Evolutionary conservation across 2,888 invertebrate species (phyloP).

Genomic region (Adela reaumurella): DNA sequence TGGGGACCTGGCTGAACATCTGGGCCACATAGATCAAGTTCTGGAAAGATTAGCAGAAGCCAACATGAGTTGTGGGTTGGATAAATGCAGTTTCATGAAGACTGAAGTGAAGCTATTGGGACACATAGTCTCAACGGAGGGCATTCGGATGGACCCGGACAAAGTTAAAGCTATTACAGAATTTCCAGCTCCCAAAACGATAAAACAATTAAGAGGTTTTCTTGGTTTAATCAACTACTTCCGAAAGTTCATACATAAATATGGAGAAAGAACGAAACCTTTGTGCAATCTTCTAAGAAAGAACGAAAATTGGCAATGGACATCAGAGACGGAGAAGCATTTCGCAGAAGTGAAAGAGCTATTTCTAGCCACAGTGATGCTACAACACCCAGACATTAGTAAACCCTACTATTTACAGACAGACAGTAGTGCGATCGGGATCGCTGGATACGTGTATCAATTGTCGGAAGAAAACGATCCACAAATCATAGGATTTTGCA

Average conservation of each 20-base stretch:
- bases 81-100: conserved; percentile 7
- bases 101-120: conserved; percentile 7
- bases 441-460: conserved; percentile 12
- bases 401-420: background rate
- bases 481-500: background rate
- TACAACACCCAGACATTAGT: background rate
- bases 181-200: conserved; percentile 15
- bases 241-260: background rate
- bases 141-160: conserved; percentile 6
- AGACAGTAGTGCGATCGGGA: conserved; percentile 13
- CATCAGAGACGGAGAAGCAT: background rate
- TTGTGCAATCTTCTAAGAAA: background rate
- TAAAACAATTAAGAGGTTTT: conserved; percentile 9
- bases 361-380: background rate
- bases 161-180: conserved; percentile 14
- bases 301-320: background rate
- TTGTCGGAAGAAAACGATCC: background rate
- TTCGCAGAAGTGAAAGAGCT: background rate
- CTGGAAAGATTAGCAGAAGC: conserved; percentile 4
- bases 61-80: conserved; percentile 5
- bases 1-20: conserved; percentile 5
- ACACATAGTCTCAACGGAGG: conserved; percentile 4
- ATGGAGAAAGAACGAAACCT: background rate
- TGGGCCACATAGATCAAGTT: conserved; percentile 6
- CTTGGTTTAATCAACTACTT: background rate